Evolutionary conservation across 2,113 vertebrate genomes (phyloP).

Genomic region (Barbus barbus): DNA sequence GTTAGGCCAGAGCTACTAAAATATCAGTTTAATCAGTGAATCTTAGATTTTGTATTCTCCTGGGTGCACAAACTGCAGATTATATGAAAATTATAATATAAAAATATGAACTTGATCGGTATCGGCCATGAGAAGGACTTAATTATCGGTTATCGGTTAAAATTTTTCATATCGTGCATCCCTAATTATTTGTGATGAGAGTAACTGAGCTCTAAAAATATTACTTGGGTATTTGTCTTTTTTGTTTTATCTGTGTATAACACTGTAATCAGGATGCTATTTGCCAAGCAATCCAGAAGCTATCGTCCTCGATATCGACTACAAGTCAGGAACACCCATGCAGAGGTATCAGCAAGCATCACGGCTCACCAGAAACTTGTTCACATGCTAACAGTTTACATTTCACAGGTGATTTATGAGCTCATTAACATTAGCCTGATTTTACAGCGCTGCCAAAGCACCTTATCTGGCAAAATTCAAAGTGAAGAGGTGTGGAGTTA

Average conservation of each 20-base stretch:
- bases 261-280: conserved; percentile 84
- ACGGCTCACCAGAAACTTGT: neutral
- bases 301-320: conserved; percentile 97
- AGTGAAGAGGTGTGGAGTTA: conserved; percentile 96
- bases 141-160: too few species aligned
- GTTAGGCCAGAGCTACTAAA: too few species aligned
- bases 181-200: neutral
- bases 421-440: neutral
- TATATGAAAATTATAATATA: too few species aligned
- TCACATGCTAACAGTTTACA: neutral
- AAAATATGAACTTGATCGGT: too few species aligned
- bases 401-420: neutral
- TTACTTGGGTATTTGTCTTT: neutral
- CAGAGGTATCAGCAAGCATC: conserved; percentile 80
- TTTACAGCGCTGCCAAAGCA: conserved; percentile 90
- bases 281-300: conserved; percentile 98
- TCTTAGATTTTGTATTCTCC: too few species aligned
- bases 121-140: too few species aligned
- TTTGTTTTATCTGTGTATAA: neutral
- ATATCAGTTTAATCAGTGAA: too few species aligned
- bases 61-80: too few species aligned
- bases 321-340: conserved; percentile 97
- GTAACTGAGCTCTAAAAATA: neutral
- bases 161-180: too few species aligned
- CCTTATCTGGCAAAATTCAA: conserved; percentile 97